A percentile compares a stretch with the other conserved stretches of the same genome.
Evolutionary conservation across 2,113 vertebrate genomes (phyloP).

Genomic region (Fulica atra): DNA sequence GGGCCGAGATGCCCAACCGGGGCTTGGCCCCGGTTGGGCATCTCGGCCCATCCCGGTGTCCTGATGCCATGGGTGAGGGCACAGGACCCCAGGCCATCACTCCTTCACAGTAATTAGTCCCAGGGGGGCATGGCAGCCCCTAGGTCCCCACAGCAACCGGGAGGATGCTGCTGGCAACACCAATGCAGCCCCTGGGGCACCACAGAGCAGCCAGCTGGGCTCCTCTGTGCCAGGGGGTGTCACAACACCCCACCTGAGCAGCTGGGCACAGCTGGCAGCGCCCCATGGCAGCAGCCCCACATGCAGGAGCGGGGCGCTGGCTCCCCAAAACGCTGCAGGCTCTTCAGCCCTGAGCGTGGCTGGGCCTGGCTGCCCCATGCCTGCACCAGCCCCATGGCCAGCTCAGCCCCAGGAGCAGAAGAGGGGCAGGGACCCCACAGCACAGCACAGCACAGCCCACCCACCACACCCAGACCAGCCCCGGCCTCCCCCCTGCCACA

Average conservation of each 20-base stretch:
- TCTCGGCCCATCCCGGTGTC: accelerated
- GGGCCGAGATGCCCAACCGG: not conserved
- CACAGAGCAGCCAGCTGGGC: accelerated
- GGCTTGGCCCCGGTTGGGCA: not conserved
- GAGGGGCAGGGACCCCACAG: not conserved
- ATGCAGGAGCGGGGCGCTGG: not conserved
- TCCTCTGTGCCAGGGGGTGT: too few species aligned
- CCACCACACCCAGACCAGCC: not conserved
- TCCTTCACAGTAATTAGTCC: not conserved
- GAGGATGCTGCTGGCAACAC: not conserved
- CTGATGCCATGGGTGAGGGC: accelerated
- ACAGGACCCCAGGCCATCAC: too few species aligned
- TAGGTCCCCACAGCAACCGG: not conserved
- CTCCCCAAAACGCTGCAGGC: not conserved
- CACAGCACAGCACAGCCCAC: accelerated
- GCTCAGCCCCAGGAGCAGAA: not conserved
- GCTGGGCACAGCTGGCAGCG: accelerated
- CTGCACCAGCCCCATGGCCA: accelerated
- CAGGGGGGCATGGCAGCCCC: not conserved
- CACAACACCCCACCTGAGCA: not conserved
- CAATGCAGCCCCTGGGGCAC: not conserved
- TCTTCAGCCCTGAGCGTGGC: not conserved
- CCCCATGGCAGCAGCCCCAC: not conserved
- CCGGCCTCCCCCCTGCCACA: too few species aligned
- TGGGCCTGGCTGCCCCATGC: not conserved